These are phyloP conservation scores for Rhingia rostrata DNA, from an alignment of 2,888 invertebrate species.

Conservation along the genomic window DNA sequence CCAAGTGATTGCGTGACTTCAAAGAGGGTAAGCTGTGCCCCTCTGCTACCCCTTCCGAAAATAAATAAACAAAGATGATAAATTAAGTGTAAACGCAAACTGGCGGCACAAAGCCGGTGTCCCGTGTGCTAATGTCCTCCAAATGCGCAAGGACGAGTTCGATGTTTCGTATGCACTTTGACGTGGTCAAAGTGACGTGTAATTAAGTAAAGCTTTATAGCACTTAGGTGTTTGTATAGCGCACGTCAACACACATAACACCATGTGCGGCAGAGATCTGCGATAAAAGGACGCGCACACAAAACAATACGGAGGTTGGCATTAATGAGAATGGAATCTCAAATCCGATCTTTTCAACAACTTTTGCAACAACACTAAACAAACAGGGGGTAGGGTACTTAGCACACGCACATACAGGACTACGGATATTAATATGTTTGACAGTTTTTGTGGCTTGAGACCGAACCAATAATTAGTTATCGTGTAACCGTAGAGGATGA, in stretches of 20 bases:
- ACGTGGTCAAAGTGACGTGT: neutral
- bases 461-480: too few species aligned
- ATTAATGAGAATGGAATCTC: conserved; percentile 18
- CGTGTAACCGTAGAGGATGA: too few species aligned
- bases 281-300: neutral
- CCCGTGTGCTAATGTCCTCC: neutral
- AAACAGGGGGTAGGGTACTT: neutral
- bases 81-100: conserved; percentile 5
- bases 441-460: too few species aligned
- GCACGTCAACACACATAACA: neutral
- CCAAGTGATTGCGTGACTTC: conserved; percentile 8
- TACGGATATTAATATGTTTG: too few species aligned
- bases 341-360: conserved; percentile 16
- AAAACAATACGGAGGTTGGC: neutral
- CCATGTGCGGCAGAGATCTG: neutral
- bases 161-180: neutral
- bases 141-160: neutral
- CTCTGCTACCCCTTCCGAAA: neutral
- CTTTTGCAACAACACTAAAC: neutral
- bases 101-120: neutral
- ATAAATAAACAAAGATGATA: conserved; percentile 7
- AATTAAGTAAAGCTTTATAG: neutral
- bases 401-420: neutral
- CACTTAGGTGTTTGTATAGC: neutral
- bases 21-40: neutral